Evolutionary conservation across 2,888 invertebrate species (phyloP), one percentile per base, ranked within the genome.

Genomic region (Diarsia rubi): DNA sequence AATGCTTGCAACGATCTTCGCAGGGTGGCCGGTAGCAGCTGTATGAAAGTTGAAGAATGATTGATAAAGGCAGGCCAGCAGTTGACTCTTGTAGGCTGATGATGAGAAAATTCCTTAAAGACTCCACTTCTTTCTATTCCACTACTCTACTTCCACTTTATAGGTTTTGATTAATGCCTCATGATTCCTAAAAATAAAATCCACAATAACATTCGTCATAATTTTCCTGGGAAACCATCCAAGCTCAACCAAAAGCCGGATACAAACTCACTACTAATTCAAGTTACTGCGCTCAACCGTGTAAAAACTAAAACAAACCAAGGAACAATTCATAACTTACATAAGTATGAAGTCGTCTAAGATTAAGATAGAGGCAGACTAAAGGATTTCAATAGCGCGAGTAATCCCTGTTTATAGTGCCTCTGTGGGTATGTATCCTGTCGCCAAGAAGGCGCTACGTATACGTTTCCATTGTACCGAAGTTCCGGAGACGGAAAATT

Each of bases 381-480:
- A 74, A 69, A 81, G 83, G 85, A 86, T 88, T 89, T 91, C 85
- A 88, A 89, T 89, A 89, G 88, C 86, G 85, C 79, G 77, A 77
- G 86, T 87, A 92, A 92, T 90, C 90, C 88, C 72, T 90, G 90
- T 92, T 91, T 92, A 89, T 86, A 86, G 84, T 82, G 90, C 85
- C 86, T 84, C 85, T 87, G 85, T 82, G 64, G 52, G 83, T 86
- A 78, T 86, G 86, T 87, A 90, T 93, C 92, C 91, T 91, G 93
- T 91, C 91, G 90, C 88, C 89, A 87, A 86, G 89, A 83, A 90
- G 93, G 92, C 93, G 93, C 92, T 93, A 81, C 75, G 63, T 62
- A 68, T 12, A 59, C 47, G 87, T 91, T 89, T 90, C 89, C 94
- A 90, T 90, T 91, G 80, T 82, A 52, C 21, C 6, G 11, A 3